Evolutionary conservation across 2,797 vertebrate species (phyloP).

Genomic region (Erpetoichthys calabaricus): DNA sequence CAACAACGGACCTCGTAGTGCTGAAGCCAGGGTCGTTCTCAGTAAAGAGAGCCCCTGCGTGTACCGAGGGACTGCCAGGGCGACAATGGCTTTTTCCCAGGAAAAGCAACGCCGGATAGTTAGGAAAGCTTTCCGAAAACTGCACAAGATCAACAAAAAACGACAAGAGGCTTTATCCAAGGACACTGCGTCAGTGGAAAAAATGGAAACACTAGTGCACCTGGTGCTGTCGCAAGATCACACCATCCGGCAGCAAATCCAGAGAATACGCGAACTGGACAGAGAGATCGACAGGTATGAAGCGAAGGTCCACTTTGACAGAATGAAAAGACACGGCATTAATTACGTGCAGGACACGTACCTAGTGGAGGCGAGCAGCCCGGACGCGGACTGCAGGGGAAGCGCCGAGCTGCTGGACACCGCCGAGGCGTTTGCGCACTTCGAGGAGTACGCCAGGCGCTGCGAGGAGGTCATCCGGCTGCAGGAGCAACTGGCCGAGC

Average conservation of each 20-base stretch:
- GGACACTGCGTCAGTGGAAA: constrained; percentile 56
- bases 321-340: constrained; percentile 73
- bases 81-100: constrained; percentile 47
- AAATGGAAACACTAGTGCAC: constrained; percentile 91
- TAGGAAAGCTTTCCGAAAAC: constrained; percentile 84
- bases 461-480: constrained; percentile 71
- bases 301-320: constrained; percentile 75
- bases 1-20: constrained; percentile 77
- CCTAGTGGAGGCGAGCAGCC: constrained; percentile 46
- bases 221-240: constrained; percentile 93
- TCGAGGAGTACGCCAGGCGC: constrained; percentile 63
- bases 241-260: constrained; percentile 88
- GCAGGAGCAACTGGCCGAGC: constrained; percentile 71
- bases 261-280: constrained; percentile 79
- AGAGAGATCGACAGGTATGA: constrained; percentile 81
- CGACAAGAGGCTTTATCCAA: constrained; percentile 43
- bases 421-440: constrained; percentile 35
- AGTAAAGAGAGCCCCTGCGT: constrained; percentile 65
- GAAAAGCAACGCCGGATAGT: constrained; percentile 84
- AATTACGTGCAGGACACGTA: constrained; percentile 97
- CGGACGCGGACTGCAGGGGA: constrained; percentile 16
- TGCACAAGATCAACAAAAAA: constrained; percentile 82
- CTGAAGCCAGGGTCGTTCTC: constrained; percentile 79
- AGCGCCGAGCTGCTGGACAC: constrained; percentile 22
- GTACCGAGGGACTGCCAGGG: constrained; percentile 27